Base-by-base conservation (phyloP, 1,140 invertebrate species). In the Arion vulgaris region DNA sequence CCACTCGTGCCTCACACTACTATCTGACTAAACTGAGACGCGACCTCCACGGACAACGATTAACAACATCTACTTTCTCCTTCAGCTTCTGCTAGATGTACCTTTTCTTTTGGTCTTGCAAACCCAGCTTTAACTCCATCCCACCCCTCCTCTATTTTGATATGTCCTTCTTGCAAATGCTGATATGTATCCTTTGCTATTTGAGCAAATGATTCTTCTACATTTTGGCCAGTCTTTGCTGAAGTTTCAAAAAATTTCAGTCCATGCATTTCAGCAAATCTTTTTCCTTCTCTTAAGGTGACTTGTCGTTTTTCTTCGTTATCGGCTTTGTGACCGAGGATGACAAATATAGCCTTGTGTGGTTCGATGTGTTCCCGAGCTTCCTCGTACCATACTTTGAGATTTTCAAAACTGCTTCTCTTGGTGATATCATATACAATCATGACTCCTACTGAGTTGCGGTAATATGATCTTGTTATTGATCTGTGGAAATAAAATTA, bases 341-440 rank as follows among this genome's bases (percentile, higher is more conserved):
- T 93, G 26, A 98, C 95, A 93, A 99, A 99, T 0, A 98, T 93
- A 34, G 94, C 91, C 85, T 94, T 97, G 95, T 93, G 91, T 32
- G 98, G 97, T 91, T 98, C 91, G 88, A 99, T 98, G 91, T 99
- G 97, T 66, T 96, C 93, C 86, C 96, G 95, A 2, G 98, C 98
- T 92, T 99, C 98, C 93, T 96, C 95, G 94, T 99, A 96, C 98
- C 98, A 99, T 45, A 96, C 93, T 1, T 96, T 95, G 90, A 99
- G 95, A 92, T 99, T 96, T 89, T 99, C 97, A 89, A 99, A 99
- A 92, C 96, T 98, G 38, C 95, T 94, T 88, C 97, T 94, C 90
- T 98, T 98, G 86, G 97, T 98, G 62, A 99, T 97, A 92, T 99
- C 98, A 92, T 98, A 99, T 19, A 99, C 96, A 80, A 99, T 93